These are phyloP conservation scores for Venusia cambrica DNA, from an alignment of 2,888 invertebrate genomes.

Conservation along the genomic window DNA sequence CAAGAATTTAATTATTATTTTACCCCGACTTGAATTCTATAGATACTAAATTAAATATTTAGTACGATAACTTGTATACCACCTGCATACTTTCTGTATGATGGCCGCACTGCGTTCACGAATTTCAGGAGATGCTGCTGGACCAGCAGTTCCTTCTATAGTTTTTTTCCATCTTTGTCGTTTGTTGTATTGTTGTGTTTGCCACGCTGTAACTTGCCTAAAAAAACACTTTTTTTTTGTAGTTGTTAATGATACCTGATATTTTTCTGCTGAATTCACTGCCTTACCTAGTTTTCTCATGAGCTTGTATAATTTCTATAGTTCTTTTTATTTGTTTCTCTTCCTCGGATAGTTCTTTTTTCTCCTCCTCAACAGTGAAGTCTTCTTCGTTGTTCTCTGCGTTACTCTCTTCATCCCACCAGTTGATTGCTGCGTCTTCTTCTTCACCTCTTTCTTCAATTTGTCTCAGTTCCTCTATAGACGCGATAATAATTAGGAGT, in stretches of 20 bases:
- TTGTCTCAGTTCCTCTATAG: constrained; percentile 14
- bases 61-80: constrained; percentile 4
- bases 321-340: constrained; percentile 35
- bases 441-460: constrained; percentile 10
- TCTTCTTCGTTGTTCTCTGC: constrained; percentile 11
- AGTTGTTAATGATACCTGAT: not conserved
- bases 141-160: constrained; percentile 41
- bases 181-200: constrained; percentile 31
- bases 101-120: constrained; percentile 46
- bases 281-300: constrained; percentile 54
- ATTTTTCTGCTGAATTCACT: not conserved
- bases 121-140: constrained; percentile 41
- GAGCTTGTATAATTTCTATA: constrained; percentile 51
- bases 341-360: constrained; percentile 44
- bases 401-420: constrained; percentile 41
- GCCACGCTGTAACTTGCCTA: constrained; percentile 43
- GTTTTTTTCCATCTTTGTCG: constrained; percentile 53
- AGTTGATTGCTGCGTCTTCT: constrained; percentile 21
- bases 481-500: too few species aligned
- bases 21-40: too few species aligned
- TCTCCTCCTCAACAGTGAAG: constrained; percentile 19
- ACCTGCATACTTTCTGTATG: constrained; percentile 56
- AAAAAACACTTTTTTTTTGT: constrained; percentile 16
- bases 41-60: too few species aligned
- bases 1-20: too few species aligned